Evolutionary conservation across 2,888 invertebrate genomes (phyloP), one percentile per base, ranked within the genome.

Genomic region (Hermaeophaga mercurialis): DNA sequence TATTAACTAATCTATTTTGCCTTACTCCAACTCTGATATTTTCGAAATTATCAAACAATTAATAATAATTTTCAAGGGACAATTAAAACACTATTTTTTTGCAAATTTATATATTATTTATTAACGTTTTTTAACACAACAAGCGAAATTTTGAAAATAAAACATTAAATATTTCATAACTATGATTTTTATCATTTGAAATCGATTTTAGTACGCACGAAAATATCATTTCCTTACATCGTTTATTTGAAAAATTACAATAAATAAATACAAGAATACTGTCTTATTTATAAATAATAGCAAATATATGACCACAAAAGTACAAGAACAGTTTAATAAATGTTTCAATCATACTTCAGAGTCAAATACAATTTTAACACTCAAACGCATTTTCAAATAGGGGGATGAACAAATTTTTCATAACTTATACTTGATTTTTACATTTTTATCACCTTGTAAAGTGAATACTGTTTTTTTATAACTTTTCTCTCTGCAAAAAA

Each of bases 291-390:
- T 8, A 26, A 26, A 26, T 8, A 31, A 31, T 12, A 31, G 11
- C 12, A 31, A 3, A 11, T 12, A 31, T 2, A 31, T 11, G 31
- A 31, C 12, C 31, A 5, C 22, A 22, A 24, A 47, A 47, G 11
- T 47, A 24, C 47, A 47, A 47, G 47, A 47, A 47, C 47, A 47
- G 47, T 47, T 47, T 36, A 17, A 11, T 9, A 15, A 47, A 47
- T 36, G 34, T 34, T 47, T 15, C 47, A 15, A 47, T 47, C 36
- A 36, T 47, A 47, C 47, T 47, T 47, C 22, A 36, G 15, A 22
- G 36, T 36, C 34, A 22, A 34, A 12, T 24, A n/a, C n/a, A n/a
- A n/a, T n/a, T n/a, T n/a, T n/a, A n/a, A n/a, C n/a, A n/a, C n/a
- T n/a, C n/a, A n/a, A n/a, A n/a, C n/a, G n/a, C n/a, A n/a, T n/a